Base-by-base conservation (phyloP, 2,888 invertebrate genomes). In the Melanotus villosus region DNA sequence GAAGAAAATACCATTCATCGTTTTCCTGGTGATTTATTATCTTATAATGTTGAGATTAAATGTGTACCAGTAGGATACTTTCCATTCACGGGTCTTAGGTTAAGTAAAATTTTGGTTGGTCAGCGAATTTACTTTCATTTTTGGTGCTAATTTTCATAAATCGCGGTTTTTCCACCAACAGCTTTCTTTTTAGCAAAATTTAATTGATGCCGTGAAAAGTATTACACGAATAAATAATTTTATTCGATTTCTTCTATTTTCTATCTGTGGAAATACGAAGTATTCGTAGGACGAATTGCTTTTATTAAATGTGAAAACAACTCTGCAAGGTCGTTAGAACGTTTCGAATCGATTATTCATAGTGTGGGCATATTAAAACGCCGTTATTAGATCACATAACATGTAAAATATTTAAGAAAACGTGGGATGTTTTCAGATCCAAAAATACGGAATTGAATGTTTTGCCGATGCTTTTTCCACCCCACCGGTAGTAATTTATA, bases 351-450 rank as follows among this genome's bases (percentile, higher is more conserved):
- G 14, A 32, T 32, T 52, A 32, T 52, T 18, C 52, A 52, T 21
- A 21, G 45, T 50, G 32, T 50, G 32, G 30, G 50, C 26, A 30
- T 32, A 30, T 30, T 26, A 30, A 45, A 50, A 50, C 32, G 50
- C 32, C 50, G 50, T 50, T 50, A 50, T 26, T 50, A 50, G 52
- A 52, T 52, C 32, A 52, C 30, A 50, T 10, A 6, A 47, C 21
- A 41, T 41, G 41, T 41, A 16, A 38, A 38, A 6, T 38, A 14
- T 38, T 38, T 38, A 38, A n/a, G 5, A 6, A 9, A 5, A 38
- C 34, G 41, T 18, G 16, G 41, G 41, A 2, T 41, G 41, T 7
- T 18, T 7, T 9, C 12, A 41, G 14, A 5, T 41, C 16, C 26
- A 26, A 26, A 41, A 41, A 41, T 41, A 14, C n/a, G 7, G n/a